Conservation (phyloP, 2,888 invertebrate species). For the Nomada hirtipes region DNA sequence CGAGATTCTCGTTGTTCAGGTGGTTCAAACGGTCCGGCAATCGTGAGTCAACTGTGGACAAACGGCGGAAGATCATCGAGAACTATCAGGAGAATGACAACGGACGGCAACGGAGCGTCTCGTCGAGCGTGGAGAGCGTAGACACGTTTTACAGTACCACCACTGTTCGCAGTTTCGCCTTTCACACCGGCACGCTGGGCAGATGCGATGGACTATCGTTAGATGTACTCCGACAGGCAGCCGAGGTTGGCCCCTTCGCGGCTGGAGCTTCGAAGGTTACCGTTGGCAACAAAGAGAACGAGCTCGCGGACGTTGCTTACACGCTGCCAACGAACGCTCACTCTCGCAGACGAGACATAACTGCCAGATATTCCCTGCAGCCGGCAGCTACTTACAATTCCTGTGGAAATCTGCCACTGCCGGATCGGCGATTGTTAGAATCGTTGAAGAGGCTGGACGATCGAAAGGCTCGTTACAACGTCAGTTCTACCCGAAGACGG, state of each 20-base stretch:
- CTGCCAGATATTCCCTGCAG: constrained; percentile 79
- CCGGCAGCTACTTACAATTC: constrained; percentile 73
- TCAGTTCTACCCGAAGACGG: constrained; percentile 85
- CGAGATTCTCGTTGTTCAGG: constrained; percentile 88
- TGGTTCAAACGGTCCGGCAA: constrained; percentile 89
- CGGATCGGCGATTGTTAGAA: constrained; percentile 36
- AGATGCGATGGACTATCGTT: constrained; percentile 70
- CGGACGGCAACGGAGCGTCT: constrained; percentile 65
- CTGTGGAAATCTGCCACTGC: constrained; percentile 74
- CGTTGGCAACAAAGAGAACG: constrained; percentile 52
- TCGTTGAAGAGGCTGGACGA: constrained; percentile 81
- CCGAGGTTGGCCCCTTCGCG: constrained; percentile 78
- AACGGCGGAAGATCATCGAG: constrained; percentile 64
- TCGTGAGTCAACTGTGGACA: constrained; percentile 64
- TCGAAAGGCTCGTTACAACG: constrained; percentile 87
- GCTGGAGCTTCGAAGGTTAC: constrained; percentile 76
- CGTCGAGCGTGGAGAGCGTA: constrained; percentile 87
- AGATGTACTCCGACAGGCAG: constrained; percentile 67
- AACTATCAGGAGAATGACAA: constrained; percentile 60
- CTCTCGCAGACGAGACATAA: constrained; percentile 73
- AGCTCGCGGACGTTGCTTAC: constrained; percentile 57
- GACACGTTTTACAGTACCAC: constrained; percentile 90
- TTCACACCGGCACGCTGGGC: constrained; percentile 85
- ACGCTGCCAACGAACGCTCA: constrained; percentile 76
- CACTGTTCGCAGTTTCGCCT: constrained; percentile 90